Evolutionary conservation across 2,113 vertebrate genomes (phyloP), one percentile per base, ranked within the genome.

Genomic region (Neodontobutis hainanensis): DNA sequence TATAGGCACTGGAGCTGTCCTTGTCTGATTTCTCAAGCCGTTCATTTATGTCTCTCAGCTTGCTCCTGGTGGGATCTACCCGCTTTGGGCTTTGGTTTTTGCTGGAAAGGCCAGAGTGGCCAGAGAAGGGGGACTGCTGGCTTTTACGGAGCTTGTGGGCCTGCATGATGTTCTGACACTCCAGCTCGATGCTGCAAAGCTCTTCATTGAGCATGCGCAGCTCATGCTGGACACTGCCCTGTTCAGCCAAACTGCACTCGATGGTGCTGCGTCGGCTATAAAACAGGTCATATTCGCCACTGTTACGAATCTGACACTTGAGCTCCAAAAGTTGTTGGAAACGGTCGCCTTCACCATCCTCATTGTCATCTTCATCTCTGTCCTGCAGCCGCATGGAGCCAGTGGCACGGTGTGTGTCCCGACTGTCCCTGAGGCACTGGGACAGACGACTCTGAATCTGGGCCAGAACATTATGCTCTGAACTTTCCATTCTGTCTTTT

Each of bases 151-250:
- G 94, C 72, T 88, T 91, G 74, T 99, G 96, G 42, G 95, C 95
- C 79, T 96, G 94, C 95, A 98, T 98, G 88, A 99, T 98, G 70
- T 92, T 98, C 86, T 98, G 96, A 88, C 97, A 99, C 73, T 98
- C 96, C 0, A 97, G 92, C 82, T 99, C 95, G 75, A 98, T 98
- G 78, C 91, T 99, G 72, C 95, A 93, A 38, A 99, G 92, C 73
- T 99, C 97, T 68, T 98, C 96, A 3, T 97, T 99, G 61, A 99
- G 95, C 85, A 99, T 81, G 40, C 96, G 95, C 5, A 99, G 93
- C 88, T 99, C 97, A 0, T 93, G 94, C 65, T 98, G 94, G 5
- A 98, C 92, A 11, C 94, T 94, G 5, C 90, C 92, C 80, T 92
- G 93, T 45, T 94, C 94, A 6, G 61, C 90, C 82, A 93, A 75